Conservation (phyloP, 2,797 vertebrate species). For the Epinephelus malabaricus region DNA sequence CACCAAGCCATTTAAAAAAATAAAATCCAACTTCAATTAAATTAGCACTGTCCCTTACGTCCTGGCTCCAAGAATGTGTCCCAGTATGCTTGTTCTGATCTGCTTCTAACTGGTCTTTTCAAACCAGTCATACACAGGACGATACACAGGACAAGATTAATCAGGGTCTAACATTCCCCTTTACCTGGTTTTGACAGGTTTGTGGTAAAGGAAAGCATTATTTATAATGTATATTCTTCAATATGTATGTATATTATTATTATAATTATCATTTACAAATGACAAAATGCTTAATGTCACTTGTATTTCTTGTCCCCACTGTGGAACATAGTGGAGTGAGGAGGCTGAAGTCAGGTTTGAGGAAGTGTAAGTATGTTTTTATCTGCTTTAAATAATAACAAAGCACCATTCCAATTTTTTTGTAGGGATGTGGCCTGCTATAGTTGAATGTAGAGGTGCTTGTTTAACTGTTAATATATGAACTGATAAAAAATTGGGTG, state of each 20-base stretch:
- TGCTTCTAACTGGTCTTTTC: too few relatives aligned
- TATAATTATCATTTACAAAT: not conserved
- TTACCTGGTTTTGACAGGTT: too few relatives aligned
- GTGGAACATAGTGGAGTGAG: constrained; percentile 23
- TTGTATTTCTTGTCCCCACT: constrained; percentile 12
- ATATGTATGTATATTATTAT: not conserved
- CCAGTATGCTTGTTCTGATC: too few relatives aligned
- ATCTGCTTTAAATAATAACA: not conserved
- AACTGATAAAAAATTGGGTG: not conserved
- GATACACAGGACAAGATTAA: too few relatives aligned
- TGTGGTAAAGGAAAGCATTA: too few relatives aligned
- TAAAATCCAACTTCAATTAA: too few relatives aligned
- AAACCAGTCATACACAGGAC: too few relatives aligned
- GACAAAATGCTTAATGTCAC: not conserved
- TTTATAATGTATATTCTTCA: too few relatives aligned
- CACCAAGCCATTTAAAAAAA: too few relatives aligned
- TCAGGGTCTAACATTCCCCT: too few relatives aligned
- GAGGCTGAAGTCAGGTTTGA: constrained; percentile 28
- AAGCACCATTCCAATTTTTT: not conserved
- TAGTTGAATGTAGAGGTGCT: not conserved
- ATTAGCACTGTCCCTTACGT: too few relatives aligned
- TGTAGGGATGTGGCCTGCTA: not conserved
- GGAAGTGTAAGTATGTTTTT: constrained; percentile 33
- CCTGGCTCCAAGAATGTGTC: too few relatives aligned
- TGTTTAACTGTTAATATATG: not conserved